These are phyloP conservation scores for Wasmannia auropunctata DNA, from an alignment of 1,140 invertebrate species.

Conservation along the genomic window DNA sequence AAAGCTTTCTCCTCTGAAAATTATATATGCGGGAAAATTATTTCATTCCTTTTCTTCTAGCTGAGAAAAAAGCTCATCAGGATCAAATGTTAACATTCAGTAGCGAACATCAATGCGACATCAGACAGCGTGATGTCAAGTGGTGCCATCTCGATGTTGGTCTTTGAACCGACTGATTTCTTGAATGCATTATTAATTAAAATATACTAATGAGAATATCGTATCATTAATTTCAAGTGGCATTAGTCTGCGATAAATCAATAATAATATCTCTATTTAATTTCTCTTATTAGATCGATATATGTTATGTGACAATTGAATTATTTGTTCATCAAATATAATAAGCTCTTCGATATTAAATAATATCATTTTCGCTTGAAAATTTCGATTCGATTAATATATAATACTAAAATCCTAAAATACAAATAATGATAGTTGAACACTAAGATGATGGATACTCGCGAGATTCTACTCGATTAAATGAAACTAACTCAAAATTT, in stretches of 20 bases:
- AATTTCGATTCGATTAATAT: background rate
- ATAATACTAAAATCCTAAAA: background rate
- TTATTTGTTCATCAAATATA: background rate
- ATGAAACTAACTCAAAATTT: background rate
- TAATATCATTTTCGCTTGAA: background rate
- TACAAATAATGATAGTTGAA: background rate
- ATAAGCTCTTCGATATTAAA: background rate
- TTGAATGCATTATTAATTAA: constrained; percentile 35
- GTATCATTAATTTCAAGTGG: background rate
- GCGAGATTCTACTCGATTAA: background rate
- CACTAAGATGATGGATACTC: no score
- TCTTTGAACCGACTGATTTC: constrained; percentile 31
- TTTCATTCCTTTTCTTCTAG: background rate
- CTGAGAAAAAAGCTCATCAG: background rate
- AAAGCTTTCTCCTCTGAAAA: background rate
- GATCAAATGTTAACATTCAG: constrained; percentile 60
- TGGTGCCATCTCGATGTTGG: constrained; percentile 77
- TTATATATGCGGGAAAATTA: background rate
- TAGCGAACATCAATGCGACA: constrained; percentile 77
- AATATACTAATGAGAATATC: constrained; percentile 22
- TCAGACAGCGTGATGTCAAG: constrained; percentile 72
- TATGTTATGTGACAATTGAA: constrained; percentile 3
- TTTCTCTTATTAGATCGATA: background rate
- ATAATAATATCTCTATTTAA: constrained; percentile 18
- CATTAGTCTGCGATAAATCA: background rate